Evolutionary conservation across 2,113 vertebrate genomes (phyloP).

Genomic region (Colius striatus): DNA sequence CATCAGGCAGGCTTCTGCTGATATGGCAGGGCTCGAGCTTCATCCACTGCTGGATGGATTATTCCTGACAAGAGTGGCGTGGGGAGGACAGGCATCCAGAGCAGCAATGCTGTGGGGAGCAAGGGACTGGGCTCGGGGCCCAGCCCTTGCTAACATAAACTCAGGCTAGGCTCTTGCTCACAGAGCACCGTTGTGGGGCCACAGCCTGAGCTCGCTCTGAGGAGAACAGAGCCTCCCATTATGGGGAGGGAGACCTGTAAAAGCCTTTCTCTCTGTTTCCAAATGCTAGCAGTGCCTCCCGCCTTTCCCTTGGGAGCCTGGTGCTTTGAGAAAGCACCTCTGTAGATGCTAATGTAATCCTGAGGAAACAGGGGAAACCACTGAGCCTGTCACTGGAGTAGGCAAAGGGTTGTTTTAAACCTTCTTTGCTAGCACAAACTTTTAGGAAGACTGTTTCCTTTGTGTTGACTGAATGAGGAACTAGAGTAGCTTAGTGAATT

Average conservation of each 20-base stretch:
- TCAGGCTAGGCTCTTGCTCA: not conserved
- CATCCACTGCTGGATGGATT: accelerated
- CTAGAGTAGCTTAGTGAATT: not conserved
- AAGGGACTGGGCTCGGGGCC: not conserved
- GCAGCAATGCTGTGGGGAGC: not conserved
- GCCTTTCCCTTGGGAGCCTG: not conserved
- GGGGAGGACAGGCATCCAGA: not conserved
- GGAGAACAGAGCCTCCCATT: conserved; percentile 48
- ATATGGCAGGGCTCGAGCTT: not conserved
- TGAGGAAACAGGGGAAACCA: not conserved
- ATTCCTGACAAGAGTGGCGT: not conserved
- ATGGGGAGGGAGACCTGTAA: not conserved
- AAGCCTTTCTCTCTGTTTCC: not conserved
- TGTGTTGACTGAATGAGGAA: not conserved
- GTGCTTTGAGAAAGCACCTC: not conserved
- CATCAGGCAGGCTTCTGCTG: accelerated
- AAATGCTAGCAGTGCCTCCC: not conserved
- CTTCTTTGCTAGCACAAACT: not conserved
- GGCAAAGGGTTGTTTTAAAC: not conserved
- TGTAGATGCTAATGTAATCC: not conserved
- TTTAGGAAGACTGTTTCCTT: not conserved
- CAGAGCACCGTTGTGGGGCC: not conserved
- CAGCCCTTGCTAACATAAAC: too few species aligned
- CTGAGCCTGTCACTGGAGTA: not conserved
- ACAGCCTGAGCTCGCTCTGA: accelerated